These are phyloP conservation scores for Spongia lamella DNA, from an alignment of 37 sponge, comb jelly and placozoan species.

Conservation along the genomic window DNA sequence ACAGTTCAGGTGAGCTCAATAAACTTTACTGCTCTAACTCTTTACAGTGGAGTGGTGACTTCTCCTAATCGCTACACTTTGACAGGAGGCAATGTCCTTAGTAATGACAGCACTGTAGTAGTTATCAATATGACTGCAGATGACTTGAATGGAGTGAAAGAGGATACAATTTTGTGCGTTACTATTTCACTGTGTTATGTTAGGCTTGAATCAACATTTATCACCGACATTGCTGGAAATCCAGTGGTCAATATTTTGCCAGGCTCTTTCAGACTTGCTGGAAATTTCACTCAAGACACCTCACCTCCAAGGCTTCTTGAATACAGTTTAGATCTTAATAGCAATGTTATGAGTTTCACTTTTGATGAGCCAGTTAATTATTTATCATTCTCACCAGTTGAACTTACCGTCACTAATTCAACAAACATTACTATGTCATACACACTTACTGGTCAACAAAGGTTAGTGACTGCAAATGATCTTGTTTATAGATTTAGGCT, in stretches of 20 bases:
- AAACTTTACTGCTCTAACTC: constrained; percentile 43
- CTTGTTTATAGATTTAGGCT: constrained; percentile 50
- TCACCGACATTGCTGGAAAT: constrained; percentile 71
- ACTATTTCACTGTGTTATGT: constrained; percentile 55
- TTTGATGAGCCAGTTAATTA: constrained; percentile 84
- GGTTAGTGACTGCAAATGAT: constrained; percentile 30
- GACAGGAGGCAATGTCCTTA: constrained; percentile 35
- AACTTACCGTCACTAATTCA: constrained; percentile 59
- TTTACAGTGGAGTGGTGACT: constrained; percentile 23
- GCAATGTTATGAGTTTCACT: constrained; percentile 44
- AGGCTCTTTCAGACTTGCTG: not conserved
- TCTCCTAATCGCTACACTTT: constrained; percentile 45
- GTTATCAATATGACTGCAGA: constrained; percentile 51
- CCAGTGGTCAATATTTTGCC: constrained; percentile 17
- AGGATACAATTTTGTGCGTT: constrained; percentile 49
- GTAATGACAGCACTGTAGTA: constrained; percentile 56
- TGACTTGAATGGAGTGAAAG: constrained; percentile 78
- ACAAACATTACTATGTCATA: constrained; percentile 27
- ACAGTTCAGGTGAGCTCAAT: constrained; percentile 56
- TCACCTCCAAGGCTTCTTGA: constrained; percentile 52
- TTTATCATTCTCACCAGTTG: constrained; percentile 22
- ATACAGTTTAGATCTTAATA: constrained; percentile 71
- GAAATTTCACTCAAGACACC: constrained; percentile 60
- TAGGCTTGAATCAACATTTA: constrained; percentile 44
- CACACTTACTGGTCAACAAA: constrained; percentile 55